Evolutionary conservation across 2,888 invertebrate genomes (phyloP).

Genomic region (Ariolimax columbianus): DNA sequence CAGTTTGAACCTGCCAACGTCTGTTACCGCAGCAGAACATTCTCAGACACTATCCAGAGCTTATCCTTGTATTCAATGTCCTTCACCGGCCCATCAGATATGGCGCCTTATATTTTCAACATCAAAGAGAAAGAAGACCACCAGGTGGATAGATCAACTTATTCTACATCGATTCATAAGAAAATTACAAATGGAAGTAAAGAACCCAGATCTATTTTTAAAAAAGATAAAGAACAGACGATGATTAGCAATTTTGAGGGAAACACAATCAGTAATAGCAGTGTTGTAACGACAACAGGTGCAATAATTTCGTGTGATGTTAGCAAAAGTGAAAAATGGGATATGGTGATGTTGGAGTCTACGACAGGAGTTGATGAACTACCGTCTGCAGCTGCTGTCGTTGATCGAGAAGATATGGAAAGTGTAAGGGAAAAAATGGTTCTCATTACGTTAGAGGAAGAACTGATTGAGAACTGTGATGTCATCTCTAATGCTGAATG

Average conservation of each 20-base stretch:
- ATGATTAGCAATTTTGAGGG: too few species aligned
- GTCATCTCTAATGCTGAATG: too few species aligned
- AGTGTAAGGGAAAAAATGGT: too few species aligned
- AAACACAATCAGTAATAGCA: too few species aligned
- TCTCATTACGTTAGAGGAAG: too few species aligned
- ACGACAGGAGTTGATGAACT: not conserved
- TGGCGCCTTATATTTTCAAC: not conserved
- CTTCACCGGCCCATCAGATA: not conserved
- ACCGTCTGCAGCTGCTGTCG: not conserved
- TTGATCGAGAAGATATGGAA: too few species aligned
- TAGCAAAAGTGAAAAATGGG: not conserved
- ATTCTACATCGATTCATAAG: not conserved
- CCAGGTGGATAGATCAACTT: not conserved
- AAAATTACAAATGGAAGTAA: not conserved
- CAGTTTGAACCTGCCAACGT: slow-evolving; percentile 19
- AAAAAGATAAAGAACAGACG: not conserved
- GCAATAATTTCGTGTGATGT: too few species aligned
- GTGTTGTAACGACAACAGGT: too few species aligned
- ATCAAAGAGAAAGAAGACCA: not conserved
- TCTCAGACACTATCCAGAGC: slow-evolving; percentile 14
- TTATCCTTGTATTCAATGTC: not conserved
- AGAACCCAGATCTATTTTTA: not conserved
- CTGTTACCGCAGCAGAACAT: slow-evolving; percentile 12
- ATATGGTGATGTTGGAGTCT: not conserved
- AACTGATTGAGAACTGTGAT: too few species aligned